Conservation (phyloP, 2,888 invertebrate genomes). For the Hololepta plana region DNA sequence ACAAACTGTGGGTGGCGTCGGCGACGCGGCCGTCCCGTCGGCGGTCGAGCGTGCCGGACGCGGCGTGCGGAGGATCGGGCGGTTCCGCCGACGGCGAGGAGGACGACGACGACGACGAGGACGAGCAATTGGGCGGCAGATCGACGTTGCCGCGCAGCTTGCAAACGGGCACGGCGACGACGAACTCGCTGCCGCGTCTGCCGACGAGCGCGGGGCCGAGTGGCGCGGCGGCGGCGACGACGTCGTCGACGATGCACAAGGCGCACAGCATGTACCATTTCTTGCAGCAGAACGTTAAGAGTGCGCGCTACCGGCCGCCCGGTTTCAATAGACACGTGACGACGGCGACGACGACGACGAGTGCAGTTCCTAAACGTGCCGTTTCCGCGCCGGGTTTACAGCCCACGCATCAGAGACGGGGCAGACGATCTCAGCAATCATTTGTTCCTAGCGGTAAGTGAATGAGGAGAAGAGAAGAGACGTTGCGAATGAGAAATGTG, state of each 20-base stretch:
- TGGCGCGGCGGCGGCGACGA: conserved; percentile 12
- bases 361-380: conserved; percentile 46
- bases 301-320: conserved; percentile 72
- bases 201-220: conserved; percentile 35
- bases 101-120: conserved; percentile 36
- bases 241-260: conserved; percentile 33
- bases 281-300: conserved; percentile 51
- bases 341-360: conserved; percentile 12
- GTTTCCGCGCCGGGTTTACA: conserved; percentile 61
- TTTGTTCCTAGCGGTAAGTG: conserved; percentile 38
- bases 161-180: conserved; percentile 37
- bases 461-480: not conserved
- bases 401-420: conserved; percentile 39
- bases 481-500: too few species aligned
- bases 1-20: conserved; percentile 25
- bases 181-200: conserved; percentile 62
- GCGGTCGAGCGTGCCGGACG: conserved; percentile 40
- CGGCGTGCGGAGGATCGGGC: conserved; percentile 27
- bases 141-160: conserved; percentile 46
- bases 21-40: conserved; percentile 24
- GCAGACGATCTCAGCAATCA: conserved; percentile 24
- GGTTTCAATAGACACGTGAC: conserved; percentile 45
- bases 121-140: conserved; percentile 24
- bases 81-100: conserved; percentile 32
- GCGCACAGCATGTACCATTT: conserved; percentile 44